phyloP scores from a whole-genome alignment of 2,888 invertebrate genomes.

The Dermolepida albohirtum region DNA sequence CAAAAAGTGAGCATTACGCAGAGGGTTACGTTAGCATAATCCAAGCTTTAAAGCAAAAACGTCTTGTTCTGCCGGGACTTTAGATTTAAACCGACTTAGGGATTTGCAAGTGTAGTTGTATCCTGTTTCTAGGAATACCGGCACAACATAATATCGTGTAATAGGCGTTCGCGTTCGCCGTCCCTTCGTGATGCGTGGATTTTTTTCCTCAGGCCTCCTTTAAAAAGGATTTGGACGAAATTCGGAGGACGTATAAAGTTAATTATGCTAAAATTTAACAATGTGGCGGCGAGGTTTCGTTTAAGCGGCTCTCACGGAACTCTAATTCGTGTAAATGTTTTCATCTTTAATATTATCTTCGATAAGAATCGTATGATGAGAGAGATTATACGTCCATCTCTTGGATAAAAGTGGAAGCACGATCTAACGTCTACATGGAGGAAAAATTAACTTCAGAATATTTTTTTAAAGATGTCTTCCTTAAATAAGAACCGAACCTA shows the following conservation, averaged over 20 bases:
- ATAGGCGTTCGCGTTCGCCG: conserved; percentile 19
- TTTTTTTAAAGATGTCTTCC: too few relatives aligned
- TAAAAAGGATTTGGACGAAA: conserved; percentile 22
- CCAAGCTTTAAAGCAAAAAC: conserved; percentile 25
- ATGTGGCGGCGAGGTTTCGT: neutral
- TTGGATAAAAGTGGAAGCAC: too few relatives aligned
- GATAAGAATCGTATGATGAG: too few relatives aligned
- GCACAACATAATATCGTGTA: conserved; percentile 12
- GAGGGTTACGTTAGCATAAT: conserved; percentile 15
- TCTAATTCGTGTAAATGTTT: too few relatives aligned
- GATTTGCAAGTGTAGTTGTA: conserved; percentile 3
- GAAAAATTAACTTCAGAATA: too few relatives aligned
- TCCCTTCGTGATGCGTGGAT: conserved; percentile 1
- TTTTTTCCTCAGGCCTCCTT: conserved; percentile 6
- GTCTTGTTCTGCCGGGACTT: conserved; percentile 14
- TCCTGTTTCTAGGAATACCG: neutral
- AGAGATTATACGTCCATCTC: too few relatives aligned
- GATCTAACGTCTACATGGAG: too few relatives aligned
- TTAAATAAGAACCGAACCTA: too few relatives aligned
- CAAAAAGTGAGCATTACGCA: conserved; percentile 24
- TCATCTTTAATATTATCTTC: too few relatives aligned
- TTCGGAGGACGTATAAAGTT: neutral
- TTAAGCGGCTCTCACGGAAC: too few relatives aligned
- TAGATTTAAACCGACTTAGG: conserved; percentile 27
- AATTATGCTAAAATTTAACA: conserved; percentile 12